Base-by-base conservation (phyloP, 2,113 vertebrate species). In the Orthonyx spaldingii region DNA sequence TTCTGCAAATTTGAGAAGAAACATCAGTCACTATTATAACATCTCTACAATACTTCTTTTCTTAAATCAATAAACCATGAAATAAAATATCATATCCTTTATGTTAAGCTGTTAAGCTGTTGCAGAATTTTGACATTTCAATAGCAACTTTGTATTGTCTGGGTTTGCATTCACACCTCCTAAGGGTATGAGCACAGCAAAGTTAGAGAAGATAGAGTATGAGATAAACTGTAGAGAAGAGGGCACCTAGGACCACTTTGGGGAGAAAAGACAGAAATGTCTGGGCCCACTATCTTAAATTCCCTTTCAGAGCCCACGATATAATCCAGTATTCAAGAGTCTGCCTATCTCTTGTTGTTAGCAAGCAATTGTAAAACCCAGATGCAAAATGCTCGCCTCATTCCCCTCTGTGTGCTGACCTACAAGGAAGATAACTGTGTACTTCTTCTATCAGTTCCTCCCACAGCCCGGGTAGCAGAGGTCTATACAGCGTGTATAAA, bases 391-490 rank as follows among this genome's bases (percentile, higher is more conserved):
- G 44, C 65, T 89, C 0, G 1, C 89, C 80, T 94, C 52, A 15
- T 84, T 92, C 89, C 47, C 77, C 60, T 79, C 74, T 76, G 84
- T 61, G 79, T n/a, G 65, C 84, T 93, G 91, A 95, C 93, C 81
- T 95, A 95, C 83, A 90, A 68, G 77, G 81, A 85, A 94, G 94
- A 93, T 91, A 94, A 87, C 81, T 33, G 30, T 14, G 77, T 91
- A 82, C 63, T 88, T 68, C 70, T 93, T 83, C 93, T 90, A 83
- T 86, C 93, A 85, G 78, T 85, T 91, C 75, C 81, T 95, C 84
- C 91, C 72, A 89, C 81, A 93, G 5, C 41, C 42, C 0, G 6
- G 24, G 64, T 50, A 88, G 68, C 17, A 84, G 76, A 92, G 80
- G 68, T 60, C 94, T 89, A 37, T 71, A 41, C 77, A 94, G 84